phyloP scores from a whole-genome alignment of 2,888 invertebrate genomes.

The Dasypogon diadema region DNA sequence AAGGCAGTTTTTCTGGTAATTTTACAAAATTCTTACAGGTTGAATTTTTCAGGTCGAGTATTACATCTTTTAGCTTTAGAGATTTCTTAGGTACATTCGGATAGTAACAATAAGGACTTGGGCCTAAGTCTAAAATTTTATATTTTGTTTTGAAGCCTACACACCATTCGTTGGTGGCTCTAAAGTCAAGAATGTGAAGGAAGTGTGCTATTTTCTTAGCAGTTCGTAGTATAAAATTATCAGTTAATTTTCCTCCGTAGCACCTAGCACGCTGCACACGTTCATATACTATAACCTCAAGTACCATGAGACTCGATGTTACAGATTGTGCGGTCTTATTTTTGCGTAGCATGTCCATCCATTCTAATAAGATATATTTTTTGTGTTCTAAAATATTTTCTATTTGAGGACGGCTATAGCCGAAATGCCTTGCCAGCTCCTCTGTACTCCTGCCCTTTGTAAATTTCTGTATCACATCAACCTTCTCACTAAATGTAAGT shows the following conservation, averaged over 20 bases:
- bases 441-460: neutral
- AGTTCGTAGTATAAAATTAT: neutral
- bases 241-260: neutral
- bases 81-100: neutral
- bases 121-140: neutral
- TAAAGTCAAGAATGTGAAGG: neutral
- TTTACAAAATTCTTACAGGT: neutral
- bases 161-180: neutral
- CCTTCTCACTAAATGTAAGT: conserved; percentile 18
- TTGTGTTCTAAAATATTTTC: conserved; percentile 35
- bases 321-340: neutral
- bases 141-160: neutral
- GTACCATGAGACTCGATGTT: neutral
- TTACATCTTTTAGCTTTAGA: neutral
- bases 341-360: neutral
- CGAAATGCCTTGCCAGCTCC: conserved; percentile 2
- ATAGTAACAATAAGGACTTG: neutral
- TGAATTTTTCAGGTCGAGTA: neutral
- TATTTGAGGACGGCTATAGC: conserved; percentile 30
- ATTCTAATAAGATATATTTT: conserved; percentile 1
- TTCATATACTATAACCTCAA: neutral
- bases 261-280: neutral
- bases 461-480: conserved; percentile 14
- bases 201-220: neutral
- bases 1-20: neutral